Evolutionary conservation across 2,797 vertebrate species (phyloP).

Genomic region (Hyperoplus lanceolatus): DNA sequence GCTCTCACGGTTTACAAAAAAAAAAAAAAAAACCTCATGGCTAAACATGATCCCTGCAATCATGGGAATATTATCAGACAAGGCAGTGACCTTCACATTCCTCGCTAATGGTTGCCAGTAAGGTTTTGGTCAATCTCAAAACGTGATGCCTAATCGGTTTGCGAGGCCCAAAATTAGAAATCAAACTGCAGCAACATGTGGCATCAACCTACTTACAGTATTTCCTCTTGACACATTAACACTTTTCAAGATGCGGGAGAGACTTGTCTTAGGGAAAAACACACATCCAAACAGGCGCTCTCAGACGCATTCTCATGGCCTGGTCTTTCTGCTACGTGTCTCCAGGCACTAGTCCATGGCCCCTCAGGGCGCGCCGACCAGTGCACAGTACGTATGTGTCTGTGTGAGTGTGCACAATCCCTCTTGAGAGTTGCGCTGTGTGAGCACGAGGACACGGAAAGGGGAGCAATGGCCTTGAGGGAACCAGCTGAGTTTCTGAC

Average conservation of each 20-base stretch:
- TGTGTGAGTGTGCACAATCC: constrained; percentile 36
- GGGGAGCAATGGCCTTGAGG: constrained; percentile 74
- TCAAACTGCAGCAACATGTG: not conserved
- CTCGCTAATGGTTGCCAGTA: constrained; percentile 1
- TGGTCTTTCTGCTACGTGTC: constrained; percentile 76
- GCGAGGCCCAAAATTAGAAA: not conserved
- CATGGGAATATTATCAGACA: constrained; percentile 36
- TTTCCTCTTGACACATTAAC: not conserved
- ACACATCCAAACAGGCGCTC: not conserved
- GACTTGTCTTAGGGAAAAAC: constrained; percentile 7
- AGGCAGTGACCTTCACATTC: constrained; percentile 26
- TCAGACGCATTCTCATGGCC: constrained; percentile 83
- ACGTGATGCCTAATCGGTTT: not conserved
- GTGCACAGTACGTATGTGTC: constrained; percentile 4
- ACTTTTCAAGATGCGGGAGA: not conserved
- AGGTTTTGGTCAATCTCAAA: not conserved
- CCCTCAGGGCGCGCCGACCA: constrained; percentile 50
- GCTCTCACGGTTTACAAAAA: constrained; percentile 23
- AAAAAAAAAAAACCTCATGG: not conserved
- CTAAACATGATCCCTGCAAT: constrained; percentile 3
- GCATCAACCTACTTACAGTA: not conserved
- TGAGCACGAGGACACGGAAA: constrained; percentile 47
- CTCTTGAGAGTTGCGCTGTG: constrained; percentile 52
- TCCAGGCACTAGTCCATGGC: constrained; percentile 63
- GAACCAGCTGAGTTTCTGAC: constrained; percentile 69